Percentiles rank a stretch among this genome's conserved stretches.
phyloP scores from a whole-genome alignment of 1,140 invertebrate genomes.

The Macrobrachium nipponense region DNA sequence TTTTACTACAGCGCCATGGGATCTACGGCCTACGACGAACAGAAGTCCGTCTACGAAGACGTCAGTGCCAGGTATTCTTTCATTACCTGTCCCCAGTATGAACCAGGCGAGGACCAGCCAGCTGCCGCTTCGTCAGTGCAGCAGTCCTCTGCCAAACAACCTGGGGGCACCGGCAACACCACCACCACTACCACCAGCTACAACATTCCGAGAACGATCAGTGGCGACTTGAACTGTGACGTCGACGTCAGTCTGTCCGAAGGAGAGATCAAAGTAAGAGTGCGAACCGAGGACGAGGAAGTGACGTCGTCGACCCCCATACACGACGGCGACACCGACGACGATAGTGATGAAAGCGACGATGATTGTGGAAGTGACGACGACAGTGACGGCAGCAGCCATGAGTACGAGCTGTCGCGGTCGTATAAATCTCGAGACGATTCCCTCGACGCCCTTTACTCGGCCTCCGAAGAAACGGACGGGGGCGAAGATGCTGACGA shows the following conservation, averaged over 20 bases:
- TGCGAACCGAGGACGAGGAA: conserved; percentile 20
- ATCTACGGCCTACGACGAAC: conserved; percentile 25
- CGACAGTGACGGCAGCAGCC: not conserved
- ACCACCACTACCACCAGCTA: not conserved
- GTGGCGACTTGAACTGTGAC: conserved; percentile 36
- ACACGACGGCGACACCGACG: conserved; percentile 16
- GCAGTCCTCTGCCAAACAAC: not conserved
- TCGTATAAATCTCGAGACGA: no score
- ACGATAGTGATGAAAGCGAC: conserved; percentile 27
- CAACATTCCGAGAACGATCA: conserved; percentile 27
- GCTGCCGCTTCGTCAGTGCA: not conserved
- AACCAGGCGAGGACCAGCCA: not conserved
- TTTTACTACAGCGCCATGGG: conserved; percentile 46
- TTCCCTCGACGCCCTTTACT: no score
- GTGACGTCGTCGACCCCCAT: conserved; percentile 22
- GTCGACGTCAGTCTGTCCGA: conserved; percentile 42
- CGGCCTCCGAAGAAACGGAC: not conserved
- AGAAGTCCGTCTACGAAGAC: conserved; percentile 34
- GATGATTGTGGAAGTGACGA: conserved; percentile 29
- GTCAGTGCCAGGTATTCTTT: conserved; percentile 27
- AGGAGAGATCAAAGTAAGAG: conserved; percentile 42
- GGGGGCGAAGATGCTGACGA: not conserved
- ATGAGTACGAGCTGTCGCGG: no score
- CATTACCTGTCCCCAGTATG: conserved; percentile 37
- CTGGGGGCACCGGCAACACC: not conserved